Percentiles rank a stretch among this genome's conserved stretches.
phyloP scores from a whole-genome alignment of 2,797 vertebrate species.

The Acipenser oxyrinchus region DNA sequence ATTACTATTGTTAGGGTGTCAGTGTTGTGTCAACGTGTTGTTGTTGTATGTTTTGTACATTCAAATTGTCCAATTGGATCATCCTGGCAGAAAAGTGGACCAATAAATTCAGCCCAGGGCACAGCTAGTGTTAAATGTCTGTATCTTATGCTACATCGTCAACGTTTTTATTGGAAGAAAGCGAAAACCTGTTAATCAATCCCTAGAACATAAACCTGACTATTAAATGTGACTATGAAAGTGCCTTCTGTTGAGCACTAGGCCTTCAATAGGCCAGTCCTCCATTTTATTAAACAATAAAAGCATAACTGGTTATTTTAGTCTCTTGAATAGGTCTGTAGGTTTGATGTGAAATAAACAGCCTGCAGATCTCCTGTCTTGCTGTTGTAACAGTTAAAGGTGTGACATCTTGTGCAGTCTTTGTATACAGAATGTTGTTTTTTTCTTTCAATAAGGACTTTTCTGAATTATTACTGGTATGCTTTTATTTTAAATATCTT shows the following conservation, averaged over 20 bases:
- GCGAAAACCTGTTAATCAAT: no score
- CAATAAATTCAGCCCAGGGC: no score
- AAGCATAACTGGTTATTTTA: conserved; percentile 38
- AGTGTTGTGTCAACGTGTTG: no score
- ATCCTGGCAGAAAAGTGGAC: no score
- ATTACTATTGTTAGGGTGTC: no score
- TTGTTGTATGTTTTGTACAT: no score
- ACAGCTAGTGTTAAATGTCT: no score
- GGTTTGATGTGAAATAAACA: conserved; percentile 10
- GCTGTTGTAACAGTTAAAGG: neutral
- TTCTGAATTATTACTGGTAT: neutral
- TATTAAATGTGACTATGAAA: conserved; percentile 28
- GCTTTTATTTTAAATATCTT: neutral
- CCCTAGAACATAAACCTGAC: no score
- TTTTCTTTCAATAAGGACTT: conserved; percentile 15
- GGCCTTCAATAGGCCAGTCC: conserved; percentile 56
- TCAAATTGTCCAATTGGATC: no score
- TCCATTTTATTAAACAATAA: conserved; percentile 44
- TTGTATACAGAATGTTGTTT: conserved; percentile 9
- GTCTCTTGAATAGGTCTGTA: conserved; percentile 19
- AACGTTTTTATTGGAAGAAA: no score
- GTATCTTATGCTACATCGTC: no score
- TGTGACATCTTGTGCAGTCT: conserved; percentile 24
- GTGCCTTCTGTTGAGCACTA: conserved; percentile 67
- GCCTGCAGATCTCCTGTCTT: conserved; percentile 19